These are phyloP conservation scores for Oryctes rhinoceros DNA, from an alignment of 1,140 invertebrate species.

Conservation along the genomic window DNA sequence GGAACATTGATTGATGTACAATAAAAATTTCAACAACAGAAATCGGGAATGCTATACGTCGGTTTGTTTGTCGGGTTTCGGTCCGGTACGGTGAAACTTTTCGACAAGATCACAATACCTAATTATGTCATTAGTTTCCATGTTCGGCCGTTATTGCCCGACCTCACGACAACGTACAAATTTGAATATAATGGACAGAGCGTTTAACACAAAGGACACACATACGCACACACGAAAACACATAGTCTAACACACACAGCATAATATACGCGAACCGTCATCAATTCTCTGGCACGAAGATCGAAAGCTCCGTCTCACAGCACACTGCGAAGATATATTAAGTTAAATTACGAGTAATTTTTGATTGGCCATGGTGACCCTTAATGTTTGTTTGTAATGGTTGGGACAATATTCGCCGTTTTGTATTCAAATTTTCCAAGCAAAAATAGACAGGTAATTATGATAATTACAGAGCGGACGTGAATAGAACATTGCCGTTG, in stretches of 20 bases:
- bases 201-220: conserved; percentile 14
- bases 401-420: conserved; percentile 36
- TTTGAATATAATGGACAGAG: conserved; percentile 36
- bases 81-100: neutral
- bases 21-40: conserved; percentile 14
- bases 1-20: conserved; percentile 24
- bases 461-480: conserved; percentile 38
- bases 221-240: conserved; percentile 1
- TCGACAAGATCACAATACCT: conserved; percentile 29
- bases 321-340: conserved; percentile 2
- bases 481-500: neutral
- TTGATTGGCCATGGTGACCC: conserved; percentile 29
- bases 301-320: neutral
- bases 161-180: conserved; percentile 24
- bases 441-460: conserved; percentile 38
- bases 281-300: conserved; percentile 6
- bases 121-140: conserved; percentile 37
- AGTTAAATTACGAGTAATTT: conserved; percentile 39
- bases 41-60: neutral
- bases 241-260: conserved; percentile 8
- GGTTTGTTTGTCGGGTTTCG: neutral
- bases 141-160: conserved; percentile 32
- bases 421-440: conserved; percentile 30
- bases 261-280: conserved; percentile 21
- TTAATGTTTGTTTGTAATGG: conserved; percentile 37